Conservation (phyloP, 2,888 invertebrate species). For the Spodoptera picta region DNA sequence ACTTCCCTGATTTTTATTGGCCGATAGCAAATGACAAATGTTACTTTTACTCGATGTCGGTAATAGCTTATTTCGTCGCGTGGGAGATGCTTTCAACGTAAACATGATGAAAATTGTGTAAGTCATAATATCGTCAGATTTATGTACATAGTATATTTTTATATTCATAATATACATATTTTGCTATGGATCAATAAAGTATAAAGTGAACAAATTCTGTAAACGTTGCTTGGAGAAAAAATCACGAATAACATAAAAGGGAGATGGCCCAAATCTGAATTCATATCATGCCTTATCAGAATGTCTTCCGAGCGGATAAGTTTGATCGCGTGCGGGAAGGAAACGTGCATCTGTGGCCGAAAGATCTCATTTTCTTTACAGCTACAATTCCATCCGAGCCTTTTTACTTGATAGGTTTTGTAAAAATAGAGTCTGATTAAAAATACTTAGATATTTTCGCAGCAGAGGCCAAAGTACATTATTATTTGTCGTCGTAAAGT, state of each 20-base stretch:
- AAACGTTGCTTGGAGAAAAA: slow-evolving; percentile 55
- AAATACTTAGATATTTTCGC: slow-evolving; percentile 46
- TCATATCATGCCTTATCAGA: slow-evolving; percentile 75
- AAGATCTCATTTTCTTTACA: slow-evolving; percentile 74
- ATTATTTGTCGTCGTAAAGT: slow-evolving; percentile 50
- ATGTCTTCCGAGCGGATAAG: slow-evolving; percentile 71
- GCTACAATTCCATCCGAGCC: slow-evolving; percentile 63
- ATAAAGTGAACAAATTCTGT: slow-evolving; percentile 55
- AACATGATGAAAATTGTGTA: slow-evolving; percentile 55
- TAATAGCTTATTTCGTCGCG: slow-evolving; percentile 54
- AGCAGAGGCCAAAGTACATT: slow-evolving; percentile 33
- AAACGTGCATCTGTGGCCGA: slow-evolving; percentile 72
- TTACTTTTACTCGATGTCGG: slow-evolving; percentile 52
- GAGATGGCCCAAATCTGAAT: slow-evolving; percentile 70
- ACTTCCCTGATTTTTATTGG: slow-evolving; percentile 52
- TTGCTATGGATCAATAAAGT: slow-evolving; percentile 55
- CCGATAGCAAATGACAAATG: slow-evolving; percentile 57
- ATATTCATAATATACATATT: slow-evolving; percentile 57
- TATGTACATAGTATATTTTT: slow-evolving; percentile 54
- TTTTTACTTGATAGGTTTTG: slow-evolving; percentile 60
- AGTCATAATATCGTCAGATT: slow-evolving; percentile 51
- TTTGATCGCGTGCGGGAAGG: slow-evolving; percentile 62
- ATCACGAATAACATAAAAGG: slow-evolving; percentile 68
- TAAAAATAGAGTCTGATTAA: slow-evolving; percentile 63
- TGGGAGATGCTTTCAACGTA: slow-evolving; percentile 51